phyloP scores from a whole-genome alignment of 2,888 invertebrate species.

The Tachystola acroxantha region DNA sequence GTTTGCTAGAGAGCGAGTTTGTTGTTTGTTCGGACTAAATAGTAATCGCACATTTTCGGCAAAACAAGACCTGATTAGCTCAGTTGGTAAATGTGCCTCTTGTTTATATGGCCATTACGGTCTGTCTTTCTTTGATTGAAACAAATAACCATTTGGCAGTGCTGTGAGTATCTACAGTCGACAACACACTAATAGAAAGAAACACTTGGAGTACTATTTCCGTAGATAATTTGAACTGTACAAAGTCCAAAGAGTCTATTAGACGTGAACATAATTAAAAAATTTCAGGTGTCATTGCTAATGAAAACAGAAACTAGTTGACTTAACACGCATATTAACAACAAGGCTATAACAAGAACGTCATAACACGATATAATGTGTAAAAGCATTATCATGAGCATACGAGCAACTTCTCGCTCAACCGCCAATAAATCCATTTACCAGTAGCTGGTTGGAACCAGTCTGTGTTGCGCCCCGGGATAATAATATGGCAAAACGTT shows the following conservation, averaged over 20 bases:
- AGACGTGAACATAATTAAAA: too few relatives aligned
- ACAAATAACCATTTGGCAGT: too few relatives aligned
- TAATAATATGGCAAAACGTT: slow-evolving; percentile 46
- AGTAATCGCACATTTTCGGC: slow-evolving; percentile 7
- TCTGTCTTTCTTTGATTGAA: too few relatives aligned
- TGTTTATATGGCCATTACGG: too few relatives aligned
- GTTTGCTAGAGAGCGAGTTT: slow-evolving; percentile 9
- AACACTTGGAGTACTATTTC: too few relatives aligned
- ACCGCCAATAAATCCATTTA: slow-evolving; percentile 47
- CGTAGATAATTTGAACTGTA: too few relatives aligned
- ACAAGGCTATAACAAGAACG: slow-evolving; percentile 29
- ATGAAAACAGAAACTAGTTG: slow-evolving; percentile 37
- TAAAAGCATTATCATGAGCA: slow-evolving; percentile 46
- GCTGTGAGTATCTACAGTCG: too few relatives aligned
- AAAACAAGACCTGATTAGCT: slow-evolving; percentile 17
- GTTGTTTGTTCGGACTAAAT: slow-evolving; percentile 3
- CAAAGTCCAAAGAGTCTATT: too few relatives aligned
- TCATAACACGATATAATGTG: slow-evolving; percentile 45
- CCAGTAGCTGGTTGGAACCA: slow-evolving; percentile 31
- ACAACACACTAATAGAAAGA: too few relatives aligned
- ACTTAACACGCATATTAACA: slow-evolving; percentile 30
- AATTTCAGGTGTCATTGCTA: slow-evolving; percentile 26
- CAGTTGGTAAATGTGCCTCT: too few relatives aligned
- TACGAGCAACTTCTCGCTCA: slow-evolving; percentile 36
- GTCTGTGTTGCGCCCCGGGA: slow-evolving; percentile 28